Base-by-base conservation (phyloP, 2,797 vertebrate species). In the Danio kyathit region DNA sequence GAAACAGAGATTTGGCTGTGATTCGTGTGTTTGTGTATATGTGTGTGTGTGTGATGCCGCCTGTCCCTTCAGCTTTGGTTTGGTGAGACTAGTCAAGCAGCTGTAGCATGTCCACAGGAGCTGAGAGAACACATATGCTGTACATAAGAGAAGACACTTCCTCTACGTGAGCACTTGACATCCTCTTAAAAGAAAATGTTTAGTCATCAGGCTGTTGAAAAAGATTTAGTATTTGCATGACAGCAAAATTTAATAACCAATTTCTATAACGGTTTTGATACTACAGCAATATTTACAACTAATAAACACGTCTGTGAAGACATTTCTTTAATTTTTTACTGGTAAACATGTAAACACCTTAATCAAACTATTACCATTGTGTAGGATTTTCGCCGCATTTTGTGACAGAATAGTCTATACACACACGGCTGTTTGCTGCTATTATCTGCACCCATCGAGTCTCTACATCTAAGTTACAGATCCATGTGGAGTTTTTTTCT, bases 1-100 rank as follows among this genome's bases (percentile, higher is more conserved):
- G 87, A 83, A 88, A 89, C 89, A 83, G 84, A 82, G 84, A 81
- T 83, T 82, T 83, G 76, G 71, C 81, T 74, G 65, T 65, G 76
- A 82, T 79, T 64, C 67, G 78, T 72, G 54, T 84, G 74, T 52
- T 56, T 84, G 65, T 82, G 52, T 77, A 44, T 72, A 57, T 8
- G 17, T 72, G 57, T 8, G 17, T 64, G 51, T 70, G 64, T 73
- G 76, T 46, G 59, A 51, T 57, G 44, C 38, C 65, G 46, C 44
- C 16, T 51, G 70, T 66, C 14, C 71, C 60, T 71, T 48, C 64
- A 77, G 74, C 29, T 74, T 59, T 51, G 71, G 56, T 52, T 66
- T 67, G n/a, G 66, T 51, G 63, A 82, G 65, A 80, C 52, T 51
- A 61, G 74, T 64, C 64, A 63, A 54, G 57, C 71, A 60, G 59